Evolutionary conservation across 2,113 vertebrate genomes (phyloP), one percentile per base, ranked within the genome.

Genomic region (Indicator maculatus): DNA sequence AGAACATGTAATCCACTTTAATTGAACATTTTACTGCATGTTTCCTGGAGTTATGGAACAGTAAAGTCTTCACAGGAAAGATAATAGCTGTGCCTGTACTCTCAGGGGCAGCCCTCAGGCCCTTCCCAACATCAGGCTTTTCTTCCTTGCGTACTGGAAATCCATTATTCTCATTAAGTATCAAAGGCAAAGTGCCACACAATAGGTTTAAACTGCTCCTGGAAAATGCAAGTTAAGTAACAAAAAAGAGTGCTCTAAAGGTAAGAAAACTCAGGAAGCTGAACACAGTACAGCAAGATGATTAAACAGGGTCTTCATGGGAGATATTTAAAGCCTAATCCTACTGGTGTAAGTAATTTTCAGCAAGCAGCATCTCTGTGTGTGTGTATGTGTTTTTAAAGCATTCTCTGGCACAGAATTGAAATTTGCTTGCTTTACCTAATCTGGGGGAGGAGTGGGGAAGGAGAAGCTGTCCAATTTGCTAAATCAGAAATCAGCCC

Each of bases 1-100:
- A 93, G 85, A 95, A 88, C 73, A 69, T 58, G 74, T 93, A 93
- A 95, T 75, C 85, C 72, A 80, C 75, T 93, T 95, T 95, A 92
- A 91, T 50, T 95, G 91, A 91, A 89, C 91, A 91, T 88, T 95
- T 95, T 93, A 45, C 69, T 93, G 85, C 33, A 28, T 52, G 76
- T 91, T 95, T 95, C 79, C 79, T 65, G 61, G 33, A 93, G 88
- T 85, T 88, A 44, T 76, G 61, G 60, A 91, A 27, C 60, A 85
- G 56, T 53, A 80, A 80, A n/a, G 24, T 80, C 89, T 92, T 97
- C 83, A 81, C 66, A 92, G 41, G 64, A 77, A 88, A 75, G 82
- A 81, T 89, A 91, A 95, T 88, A 90, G 73, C 79, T 86, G 36
- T 88, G 79, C 67, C 75, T 91, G 58, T 71, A n/a, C 52, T 95